Percentiles rank a stretch among this genome's conserved stretches.
Conservation (phyloP, 2,113 vertebrate genomes). For the Carettochelys insculpta region DNA sequence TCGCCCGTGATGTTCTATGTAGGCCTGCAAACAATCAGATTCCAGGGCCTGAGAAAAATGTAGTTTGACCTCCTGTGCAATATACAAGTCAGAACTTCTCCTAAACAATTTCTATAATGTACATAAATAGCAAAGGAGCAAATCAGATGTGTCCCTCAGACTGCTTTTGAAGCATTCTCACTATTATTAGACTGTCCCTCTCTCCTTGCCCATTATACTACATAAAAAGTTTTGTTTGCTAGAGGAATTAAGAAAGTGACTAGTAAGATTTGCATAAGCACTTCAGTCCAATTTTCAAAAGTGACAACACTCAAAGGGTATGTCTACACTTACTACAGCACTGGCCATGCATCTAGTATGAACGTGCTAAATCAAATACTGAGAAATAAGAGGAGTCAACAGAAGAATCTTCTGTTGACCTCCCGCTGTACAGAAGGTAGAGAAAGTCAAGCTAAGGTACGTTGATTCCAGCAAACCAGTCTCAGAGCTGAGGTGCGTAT, state of each 20-base stretch:
- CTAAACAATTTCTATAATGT: not conserved
- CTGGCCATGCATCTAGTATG: too few relatives aligned
- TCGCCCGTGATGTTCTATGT: accelerated
- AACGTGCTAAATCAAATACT: too few relatives aligned
- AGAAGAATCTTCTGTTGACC: too few relatives aligned
- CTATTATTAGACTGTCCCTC: not conserved
- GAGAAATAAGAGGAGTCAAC: too few relatives aligned
- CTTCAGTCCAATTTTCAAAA: not conserved
- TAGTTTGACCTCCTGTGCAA: not conserved
- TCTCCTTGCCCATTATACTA: not conserved
- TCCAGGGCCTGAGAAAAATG: not conserved
- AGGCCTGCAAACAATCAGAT: not conserved
- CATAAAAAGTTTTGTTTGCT: not conserved
- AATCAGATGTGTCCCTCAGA: accelerated
- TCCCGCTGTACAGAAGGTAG: too few relatives aligned
- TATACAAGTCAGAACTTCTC: too few relatives aligned
- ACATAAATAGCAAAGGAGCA: not conserved
- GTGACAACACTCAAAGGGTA: too few relatives aligned
- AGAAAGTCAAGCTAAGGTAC: too few relatives aligned
- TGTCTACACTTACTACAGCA: too few relatives aligned
- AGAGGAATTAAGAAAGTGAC: not conserved
- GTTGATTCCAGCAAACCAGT: too few relatives aligned
- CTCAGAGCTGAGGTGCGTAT: too few relatives aligned
- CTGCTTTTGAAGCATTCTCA: not conserved
- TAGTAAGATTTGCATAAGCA: accelerated